A percentile compares a stretch with the other conserved stretches of the same genome.
phyloP scores from a whole-genome alignment of 2,113 vertebrate genomes.

The Myotis davidii region DNA sequence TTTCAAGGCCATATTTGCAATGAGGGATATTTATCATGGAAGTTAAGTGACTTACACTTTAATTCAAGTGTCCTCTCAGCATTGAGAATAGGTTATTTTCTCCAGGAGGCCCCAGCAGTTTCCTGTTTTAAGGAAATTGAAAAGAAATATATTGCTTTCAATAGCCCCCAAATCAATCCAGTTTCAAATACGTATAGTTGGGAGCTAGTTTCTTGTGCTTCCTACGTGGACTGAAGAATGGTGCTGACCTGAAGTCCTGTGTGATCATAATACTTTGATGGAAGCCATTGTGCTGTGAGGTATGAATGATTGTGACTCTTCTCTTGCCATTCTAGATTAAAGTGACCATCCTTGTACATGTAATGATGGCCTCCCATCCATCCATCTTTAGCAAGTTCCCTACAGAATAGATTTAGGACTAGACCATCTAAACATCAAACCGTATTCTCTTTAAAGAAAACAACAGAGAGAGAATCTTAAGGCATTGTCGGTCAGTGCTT shows the following conservation, averaged over 20 bases:
- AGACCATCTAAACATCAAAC: slow-evolving; percentile 74
- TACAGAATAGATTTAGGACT: slow-evolving; percentile 52
- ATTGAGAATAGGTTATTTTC: slow-evolving; percentile 66
- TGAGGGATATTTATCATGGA: slow-evolving; percentile 60
- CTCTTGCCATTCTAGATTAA: slow-evolving; percentile 4
- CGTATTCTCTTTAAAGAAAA: slow-evolving; percentile 67
- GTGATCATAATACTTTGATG: slow-evolving; percentile 18
- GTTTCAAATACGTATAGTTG: slow-evolving; percentile 45
- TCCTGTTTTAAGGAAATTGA: slow-evolving; percentile 71
- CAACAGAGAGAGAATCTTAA: slow-evolving; percentile 55
- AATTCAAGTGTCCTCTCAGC: slow-evolving; percentile 61
- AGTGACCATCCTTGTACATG: neutral
- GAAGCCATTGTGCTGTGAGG: slow-evolving; percentile 3
- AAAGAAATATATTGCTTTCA: slow-evolving; percentile 72
- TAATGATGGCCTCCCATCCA: neutral
- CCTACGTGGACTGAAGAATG: slow-evolving; percentile 47
- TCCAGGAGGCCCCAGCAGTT: slow-evolving; percentile 8
- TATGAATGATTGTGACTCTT: neutral
- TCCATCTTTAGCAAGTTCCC: neutral
- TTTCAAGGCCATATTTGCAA: slow-evolving; percentile 62
- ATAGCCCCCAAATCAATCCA: slow-evolving; percentile 68
- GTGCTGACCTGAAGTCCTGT: slow-evolving; percentile 53
- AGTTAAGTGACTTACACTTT: slow-evolving; percentile 69
- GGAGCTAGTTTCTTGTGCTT: slow-evolving; percentile 53
- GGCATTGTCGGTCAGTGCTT: slow-evolving; percentile 3